Conservation (phyloP, 2,113 vertebrate species). For the Regulus satrapa region DNA sequence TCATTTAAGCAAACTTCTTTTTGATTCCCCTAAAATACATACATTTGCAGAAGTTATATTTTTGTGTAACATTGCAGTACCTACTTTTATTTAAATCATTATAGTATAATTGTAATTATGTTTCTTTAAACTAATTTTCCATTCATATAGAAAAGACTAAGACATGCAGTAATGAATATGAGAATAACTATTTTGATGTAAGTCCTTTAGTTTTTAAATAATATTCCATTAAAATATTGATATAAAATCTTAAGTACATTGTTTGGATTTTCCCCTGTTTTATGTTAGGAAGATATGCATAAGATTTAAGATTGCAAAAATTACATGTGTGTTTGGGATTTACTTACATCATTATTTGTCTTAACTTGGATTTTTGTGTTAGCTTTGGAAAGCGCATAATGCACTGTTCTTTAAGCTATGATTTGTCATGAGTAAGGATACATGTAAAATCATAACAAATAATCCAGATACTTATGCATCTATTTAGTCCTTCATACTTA, state of each 20-base stretch:
- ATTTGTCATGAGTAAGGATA: not conserved
- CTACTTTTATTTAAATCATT: slow-evolving; percentile 63
- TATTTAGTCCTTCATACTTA: not conserved
- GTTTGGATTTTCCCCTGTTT: not conserved
- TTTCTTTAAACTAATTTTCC: slow-evolving; percentile 63
- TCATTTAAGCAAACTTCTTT: slow-evolving; percentile 52
- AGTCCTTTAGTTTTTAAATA: slow-evolving; percentile 56
- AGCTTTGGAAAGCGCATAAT: not conserved
- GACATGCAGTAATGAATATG: slow-evolving; percentile 46
- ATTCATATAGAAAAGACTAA: slow-evolving; percentile 60
- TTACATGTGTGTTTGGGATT: not conserved
- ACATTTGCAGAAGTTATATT: slow-evolving; percentile 64
- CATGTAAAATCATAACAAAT: not conserved
- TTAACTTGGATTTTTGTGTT: not conserved
- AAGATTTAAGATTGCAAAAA: not conserved
- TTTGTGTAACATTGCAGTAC: slow-evolving; percentile 37
- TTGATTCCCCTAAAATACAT: slow-evolving; percentile 64
- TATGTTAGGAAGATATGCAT: not conserved
- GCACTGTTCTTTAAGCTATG: not conserved
- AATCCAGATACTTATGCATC: not conserved
- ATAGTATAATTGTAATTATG: slow-evolving; percentile 62
- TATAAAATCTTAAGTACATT: not conserved
- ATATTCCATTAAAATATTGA: slow-evolving; percentile 51
- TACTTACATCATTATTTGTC: not conserved
- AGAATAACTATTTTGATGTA: slow-evolving; percentile 56